phyloP scores from a whole-genome alignment of 2,113 vertebrate species.

The Sinocyclocheilus anophthalmus region DNA sequence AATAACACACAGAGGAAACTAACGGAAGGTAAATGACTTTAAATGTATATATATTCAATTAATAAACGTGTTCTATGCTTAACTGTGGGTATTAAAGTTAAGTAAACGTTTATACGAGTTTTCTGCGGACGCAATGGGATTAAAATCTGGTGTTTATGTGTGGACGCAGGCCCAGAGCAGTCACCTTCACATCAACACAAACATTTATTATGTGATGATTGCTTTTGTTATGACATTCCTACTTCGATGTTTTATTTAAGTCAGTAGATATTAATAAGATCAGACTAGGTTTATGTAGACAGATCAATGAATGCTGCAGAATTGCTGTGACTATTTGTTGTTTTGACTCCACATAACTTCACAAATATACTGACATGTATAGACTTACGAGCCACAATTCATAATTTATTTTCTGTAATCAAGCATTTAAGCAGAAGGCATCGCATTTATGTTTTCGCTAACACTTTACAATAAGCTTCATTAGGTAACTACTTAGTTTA shows the following conservation, averaged over 20 bases:
- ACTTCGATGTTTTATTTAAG: background rate
- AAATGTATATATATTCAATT: background rate
- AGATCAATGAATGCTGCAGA: background rate
- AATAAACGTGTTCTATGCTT: background rate
- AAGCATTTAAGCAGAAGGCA: too few species aligned
- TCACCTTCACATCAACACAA: slow-evolving; percentile 13
- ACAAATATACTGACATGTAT: background rate
- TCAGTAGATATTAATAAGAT: background rate
- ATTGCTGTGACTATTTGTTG: background rate
- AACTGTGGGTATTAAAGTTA: background rate
- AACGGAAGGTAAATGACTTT: background rate
- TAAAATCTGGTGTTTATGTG: background rate
- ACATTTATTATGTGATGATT: background rate
- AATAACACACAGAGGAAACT: background rate
- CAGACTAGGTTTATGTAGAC: background rate
- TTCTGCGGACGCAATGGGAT: background rate
- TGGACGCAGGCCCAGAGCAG: background rate
- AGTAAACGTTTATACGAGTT: background rate
- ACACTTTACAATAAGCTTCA: too few species aligned
- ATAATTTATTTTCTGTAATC: too few species aligned
- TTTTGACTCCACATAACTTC: background rate
- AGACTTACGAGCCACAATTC: too few species aligned
- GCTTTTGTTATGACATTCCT: background rate
- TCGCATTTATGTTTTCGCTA: background rate
- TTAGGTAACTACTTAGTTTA: too few species aligned